phyloP scores from a whole-genome alignment of 1,140 invertebrate genomes.

The Drosophila nigrodunni region DNA sequence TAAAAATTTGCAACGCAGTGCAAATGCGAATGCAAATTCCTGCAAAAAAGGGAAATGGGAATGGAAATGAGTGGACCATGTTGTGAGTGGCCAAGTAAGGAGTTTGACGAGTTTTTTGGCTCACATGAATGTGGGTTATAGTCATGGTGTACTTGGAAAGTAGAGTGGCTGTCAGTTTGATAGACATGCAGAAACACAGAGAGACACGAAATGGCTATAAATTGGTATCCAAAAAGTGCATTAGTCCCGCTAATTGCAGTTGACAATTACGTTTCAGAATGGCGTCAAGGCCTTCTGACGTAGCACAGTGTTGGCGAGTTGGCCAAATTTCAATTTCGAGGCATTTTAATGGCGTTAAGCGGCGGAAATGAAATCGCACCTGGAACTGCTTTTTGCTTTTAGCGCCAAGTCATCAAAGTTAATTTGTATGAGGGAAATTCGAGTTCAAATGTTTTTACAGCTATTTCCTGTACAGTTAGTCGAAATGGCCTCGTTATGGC shows the following conservation, averaged over 20 bases:
- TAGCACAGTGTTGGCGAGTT: constrained; percentile 2
- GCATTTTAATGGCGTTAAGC: constrained; percentile 73
- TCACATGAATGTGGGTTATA: constrained; percentile 5
- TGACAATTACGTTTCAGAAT: constrained; percentile 65
- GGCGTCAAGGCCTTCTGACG: constrained; percentile 19
- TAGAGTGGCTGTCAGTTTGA: constrained; percentile 34
- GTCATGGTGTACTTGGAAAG: constrained; percentile 16
- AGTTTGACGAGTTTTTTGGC: constrained; percentile 26
- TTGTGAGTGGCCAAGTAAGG: constrained; percentile 53
- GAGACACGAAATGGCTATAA: constrained; percentile 35
- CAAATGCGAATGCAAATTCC: too few relatives aligned
- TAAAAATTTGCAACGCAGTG: constrained; percentile 54
- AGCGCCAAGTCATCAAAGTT: constrained; percentile 75
- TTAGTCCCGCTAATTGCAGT: constrained; percentile 67
- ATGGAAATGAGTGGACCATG: constrained; percentile 28
- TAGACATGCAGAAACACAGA: constrained; percentile 32
- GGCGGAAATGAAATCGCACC: constrained; percentile 77
- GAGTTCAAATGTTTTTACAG: constrained; percentile 75
- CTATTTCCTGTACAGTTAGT: constrained; percentile 63
- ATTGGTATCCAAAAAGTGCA: constrained; percentile 57
- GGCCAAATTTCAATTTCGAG: constrained; percentile 70
- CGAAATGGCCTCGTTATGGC: constrained; percentile 29
- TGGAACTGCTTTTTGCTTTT: constrained; percentile 60
- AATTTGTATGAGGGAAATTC: constrained; percentile 65
- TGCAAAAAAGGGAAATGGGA: too few relatives aligned